These are phyloP conservation scores for Esperia sulphurella DNA, from an alignment of 2,888 invertebrate genomes.

Conservation along the genomic window DNA sequence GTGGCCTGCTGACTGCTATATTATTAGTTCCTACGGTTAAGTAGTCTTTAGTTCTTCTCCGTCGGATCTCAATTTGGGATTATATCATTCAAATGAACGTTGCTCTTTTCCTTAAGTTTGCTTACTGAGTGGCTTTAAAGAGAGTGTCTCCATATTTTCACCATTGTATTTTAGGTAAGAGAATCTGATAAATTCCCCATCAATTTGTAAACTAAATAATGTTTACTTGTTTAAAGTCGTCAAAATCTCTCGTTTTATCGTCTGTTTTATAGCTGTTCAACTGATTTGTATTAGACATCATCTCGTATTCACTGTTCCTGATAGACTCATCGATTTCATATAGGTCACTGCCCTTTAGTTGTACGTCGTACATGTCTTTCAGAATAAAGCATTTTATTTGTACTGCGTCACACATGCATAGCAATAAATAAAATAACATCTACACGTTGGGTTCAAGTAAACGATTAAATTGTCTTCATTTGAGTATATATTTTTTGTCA, in stretches of 20 bases:
- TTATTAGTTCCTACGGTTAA: too few species aligned
- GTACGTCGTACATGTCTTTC: conserved; percentile 25
- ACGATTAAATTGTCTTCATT: too few species aligned
- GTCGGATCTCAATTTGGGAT: too few species aligned
- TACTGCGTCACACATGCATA: conserved; percentile 20
- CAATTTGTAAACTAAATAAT: not conserved
- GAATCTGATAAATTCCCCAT: too few species aligned
- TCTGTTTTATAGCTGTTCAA: conserved; percentile 18
- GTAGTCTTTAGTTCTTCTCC: too few species aligned
- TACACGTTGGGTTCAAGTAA: not conserved
- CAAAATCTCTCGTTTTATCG: conserved; percentile 19
- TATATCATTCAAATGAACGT: too few species aligned
- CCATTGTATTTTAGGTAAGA: too few species aligned
- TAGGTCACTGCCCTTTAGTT: conserved; percentile 30
- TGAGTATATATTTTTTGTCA: too few species aligned
- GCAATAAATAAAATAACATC: conserved; percentile 17
- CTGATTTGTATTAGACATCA: conserved; percentile 24
- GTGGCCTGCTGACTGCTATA: too few species aligned
- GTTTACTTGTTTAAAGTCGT: conserved; percentile 29
- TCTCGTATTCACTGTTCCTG: conserved; percentile 38
- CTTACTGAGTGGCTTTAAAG: too few species aligned
- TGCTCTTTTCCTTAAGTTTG: too few species aligned
- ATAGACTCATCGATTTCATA: conserved; percentile 38
- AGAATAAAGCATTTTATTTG: conserved; percentile 17
- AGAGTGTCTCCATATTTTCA: too few species aligned